A percentile compares a stretch with the other conserved stretches of the same genome.
Evolutionary conservation across 2,113 vertebrate genomes (phyloP).

Genomic region (Camelus dromedarius): DNA sequence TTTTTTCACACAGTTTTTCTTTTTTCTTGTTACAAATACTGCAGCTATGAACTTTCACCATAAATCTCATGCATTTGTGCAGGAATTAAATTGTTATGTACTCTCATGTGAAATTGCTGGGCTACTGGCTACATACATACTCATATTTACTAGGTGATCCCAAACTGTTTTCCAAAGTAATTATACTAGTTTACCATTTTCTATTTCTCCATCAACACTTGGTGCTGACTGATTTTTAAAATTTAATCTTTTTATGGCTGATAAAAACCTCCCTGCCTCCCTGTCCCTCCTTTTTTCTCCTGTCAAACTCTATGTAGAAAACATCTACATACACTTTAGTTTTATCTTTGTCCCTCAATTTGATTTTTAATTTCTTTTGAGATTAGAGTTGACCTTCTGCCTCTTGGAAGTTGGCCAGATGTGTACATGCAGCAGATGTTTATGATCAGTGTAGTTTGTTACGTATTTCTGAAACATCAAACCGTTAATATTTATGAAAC

Average conservation of each 20-base stretch:
- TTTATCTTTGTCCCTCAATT: neutral
- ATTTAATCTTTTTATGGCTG: neutral
- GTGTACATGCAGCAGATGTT: neutral
- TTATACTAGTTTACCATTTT: neutral
- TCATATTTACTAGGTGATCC: neutral
- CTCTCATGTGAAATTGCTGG: neutral
- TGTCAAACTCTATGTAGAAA: neutral
- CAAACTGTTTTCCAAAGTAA: neutral
- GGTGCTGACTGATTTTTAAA: neutral
- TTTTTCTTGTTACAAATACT: neutral
- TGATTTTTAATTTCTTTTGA: conserved; percentile 51
- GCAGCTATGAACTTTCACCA: neutral
- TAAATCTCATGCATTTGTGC: neutral
- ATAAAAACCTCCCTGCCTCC: neutral
- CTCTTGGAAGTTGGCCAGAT: conserved; percentile 6
- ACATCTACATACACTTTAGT: neutral
- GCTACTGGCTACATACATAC: neutral
- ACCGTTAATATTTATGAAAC: neutral
- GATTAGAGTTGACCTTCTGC: neutral
- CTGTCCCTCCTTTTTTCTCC: neutral
- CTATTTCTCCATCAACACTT: neutral
- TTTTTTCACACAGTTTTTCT: neutral
- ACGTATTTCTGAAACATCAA: conserved; percentile 20
- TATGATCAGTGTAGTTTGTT: neutral
- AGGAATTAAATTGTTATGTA: conserved; percentile 31